phyloP scores from a whole-genome alignment of 2,888 invertebrate species.

The Sinopyrophorus schimmeli region DNA sequence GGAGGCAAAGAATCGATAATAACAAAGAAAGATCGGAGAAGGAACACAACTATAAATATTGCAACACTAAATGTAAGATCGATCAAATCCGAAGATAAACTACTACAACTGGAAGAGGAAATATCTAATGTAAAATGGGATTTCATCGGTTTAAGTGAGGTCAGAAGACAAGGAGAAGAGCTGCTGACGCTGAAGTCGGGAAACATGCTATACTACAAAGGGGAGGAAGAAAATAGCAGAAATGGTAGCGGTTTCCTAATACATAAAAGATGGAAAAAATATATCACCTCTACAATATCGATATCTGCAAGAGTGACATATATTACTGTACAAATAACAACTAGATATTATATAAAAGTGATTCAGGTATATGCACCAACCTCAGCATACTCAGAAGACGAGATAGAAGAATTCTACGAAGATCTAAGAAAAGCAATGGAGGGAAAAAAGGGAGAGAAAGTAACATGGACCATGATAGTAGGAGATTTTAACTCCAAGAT shows the following conservation, averaged over 20 bases:
- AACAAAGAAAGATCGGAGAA: too few relatives aligned
- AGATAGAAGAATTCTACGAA: conserved; percentile 1
- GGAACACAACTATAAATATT: background rate
- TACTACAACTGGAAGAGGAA: conserved; percentile 6
- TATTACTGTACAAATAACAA: too few relatives aligned
- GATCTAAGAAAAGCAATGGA: background rate
- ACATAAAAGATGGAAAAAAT: background rate
- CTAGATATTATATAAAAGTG: too few relatives aligned
- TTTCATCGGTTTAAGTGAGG: background rate
- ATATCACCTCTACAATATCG: conserved; percentile 5
- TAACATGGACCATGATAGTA: background rate
- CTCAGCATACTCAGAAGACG: background rate
- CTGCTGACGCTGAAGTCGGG: background rate
- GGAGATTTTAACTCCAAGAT: background rate
- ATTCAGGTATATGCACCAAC: conserved; percentile 2
- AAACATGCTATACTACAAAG: conserved; percentile 1
- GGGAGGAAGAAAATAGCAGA: background rate
- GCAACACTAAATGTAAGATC: conserved; percentile 1
- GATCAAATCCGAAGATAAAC: background rate
- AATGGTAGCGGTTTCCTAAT: conserved; percentile 1
- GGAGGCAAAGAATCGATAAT: too few relatives aligned
- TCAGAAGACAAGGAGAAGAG: conserved; percentile 2
- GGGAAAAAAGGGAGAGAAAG: background rate
- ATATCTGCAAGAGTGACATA: conserved; percentile 1
- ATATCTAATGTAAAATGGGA: conserved; percentile 1